Evolutionary conservation across 2,113 vertebrate genomes (phyloP).

Genomic region (Prunella fulvescens): DNA sequence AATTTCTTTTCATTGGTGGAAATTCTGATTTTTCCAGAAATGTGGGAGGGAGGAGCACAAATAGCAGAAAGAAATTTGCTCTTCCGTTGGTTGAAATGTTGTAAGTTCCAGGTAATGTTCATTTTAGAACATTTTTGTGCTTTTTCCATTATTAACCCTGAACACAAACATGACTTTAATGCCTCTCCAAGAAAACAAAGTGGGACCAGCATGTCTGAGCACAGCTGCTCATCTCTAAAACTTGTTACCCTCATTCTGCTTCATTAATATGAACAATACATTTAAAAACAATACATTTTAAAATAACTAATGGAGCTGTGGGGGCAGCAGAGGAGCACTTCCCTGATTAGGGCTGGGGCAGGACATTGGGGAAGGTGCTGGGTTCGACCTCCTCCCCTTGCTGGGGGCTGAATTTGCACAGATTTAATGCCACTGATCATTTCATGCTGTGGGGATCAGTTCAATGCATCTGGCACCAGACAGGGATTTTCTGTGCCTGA

Average conservation of each 20-base stretch:
- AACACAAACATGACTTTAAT: neutral
- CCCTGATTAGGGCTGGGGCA: constrained; percentile 57
- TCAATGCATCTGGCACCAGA: constrained; percentile 51
- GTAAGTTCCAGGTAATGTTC: neutral
- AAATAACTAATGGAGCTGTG: neutral
- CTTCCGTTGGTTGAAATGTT: neutral
- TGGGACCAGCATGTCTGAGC: neutral
- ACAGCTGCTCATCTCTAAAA: neutral
- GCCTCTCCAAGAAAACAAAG: neutral
- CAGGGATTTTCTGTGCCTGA: constrained; percentile 43
- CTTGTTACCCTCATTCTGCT: neutral
- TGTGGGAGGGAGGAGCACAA: neutral
- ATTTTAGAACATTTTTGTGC: neutral
- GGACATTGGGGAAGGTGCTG: constrained; percentile 38
- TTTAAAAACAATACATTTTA: constrained; percentile 13
- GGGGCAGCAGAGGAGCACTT: neutral
- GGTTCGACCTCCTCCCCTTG: constrained; percentile 49
- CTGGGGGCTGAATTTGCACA: constrained; percentile 58
- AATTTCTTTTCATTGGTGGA: neutral
- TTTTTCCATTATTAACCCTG: neutral
- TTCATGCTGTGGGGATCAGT: constrained; percentile 58
- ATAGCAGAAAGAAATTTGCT: neutral
- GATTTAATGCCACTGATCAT: constrained; percentile 66
- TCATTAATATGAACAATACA: constrained; percentile 21
- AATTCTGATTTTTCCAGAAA: neutral